phyloP scores from a whole-genome alignment of 2,888 invertebrate genomes.

The Lasioglossum calceatum region DNA sequence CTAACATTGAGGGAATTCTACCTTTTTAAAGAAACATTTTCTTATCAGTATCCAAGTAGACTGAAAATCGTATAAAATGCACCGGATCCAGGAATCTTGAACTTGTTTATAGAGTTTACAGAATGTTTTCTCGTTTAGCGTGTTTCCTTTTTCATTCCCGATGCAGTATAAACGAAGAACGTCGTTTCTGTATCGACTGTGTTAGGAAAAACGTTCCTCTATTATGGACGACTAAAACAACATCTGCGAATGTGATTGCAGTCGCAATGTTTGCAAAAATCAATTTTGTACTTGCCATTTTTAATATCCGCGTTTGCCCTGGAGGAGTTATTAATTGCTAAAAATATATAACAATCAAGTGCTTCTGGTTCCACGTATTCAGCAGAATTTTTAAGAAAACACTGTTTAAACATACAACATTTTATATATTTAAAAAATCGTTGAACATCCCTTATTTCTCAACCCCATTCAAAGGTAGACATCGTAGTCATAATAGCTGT shows the following conservation, averaged over 20 bases:
- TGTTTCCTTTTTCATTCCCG: neutral
- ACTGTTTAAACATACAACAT: no score
- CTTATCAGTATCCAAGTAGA: neutral
- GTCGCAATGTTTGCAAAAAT: neutral
- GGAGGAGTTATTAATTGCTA: neutral
- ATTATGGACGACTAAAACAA: neutral
- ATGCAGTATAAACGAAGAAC: neutral
- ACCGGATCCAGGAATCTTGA: neutral
- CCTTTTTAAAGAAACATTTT: neutral
- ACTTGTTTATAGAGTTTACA: neutral
- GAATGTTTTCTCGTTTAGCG: conserved; percentile 5
- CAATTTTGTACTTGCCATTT: neutral
- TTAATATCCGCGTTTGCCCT: neutral
- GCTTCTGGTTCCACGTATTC: neutral
- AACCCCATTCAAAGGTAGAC: neutral
- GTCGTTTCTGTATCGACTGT: neutral
- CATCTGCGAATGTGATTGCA: neutral
- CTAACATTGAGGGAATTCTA: neutral
- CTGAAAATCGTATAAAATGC: neutral
- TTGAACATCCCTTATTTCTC: neutral
- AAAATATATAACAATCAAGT: neutral
- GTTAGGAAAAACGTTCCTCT: neutral
- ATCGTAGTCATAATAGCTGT: no score
- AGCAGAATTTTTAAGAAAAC: neutral
- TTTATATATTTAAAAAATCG: neutral